Base-by-base conservation (phyloP, 2,888 invertebrate species). In the Leptinotarsa peninsularis region DNA sequence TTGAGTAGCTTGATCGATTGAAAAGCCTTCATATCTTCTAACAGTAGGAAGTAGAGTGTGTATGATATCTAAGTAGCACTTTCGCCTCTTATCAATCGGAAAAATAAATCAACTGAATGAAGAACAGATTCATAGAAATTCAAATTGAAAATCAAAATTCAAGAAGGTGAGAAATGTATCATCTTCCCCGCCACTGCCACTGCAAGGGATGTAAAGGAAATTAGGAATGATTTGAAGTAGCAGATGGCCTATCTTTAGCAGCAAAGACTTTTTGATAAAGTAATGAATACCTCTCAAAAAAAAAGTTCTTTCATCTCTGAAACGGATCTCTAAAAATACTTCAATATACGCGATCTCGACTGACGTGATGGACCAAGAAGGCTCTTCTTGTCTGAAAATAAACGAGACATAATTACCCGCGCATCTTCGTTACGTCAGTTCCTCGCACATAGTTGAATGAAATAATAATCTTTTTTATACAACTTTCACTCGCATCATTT, bases 281-380 rank as follows among this genome's bases (percentile, higher is more conserved):
- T 23, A 18, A 27, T 58, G 14, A 58, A 58, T 58, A 14, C 14
- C 21, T 18, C 14, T 15, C 13, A 27, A 58, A 58, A 58, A 58
- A 58, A 23, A 58, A 23, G 58, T 58, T 23, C 58, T 58, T 63
- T 63, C 63, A 63, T 63, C 63, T 63, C 63, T 18, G 23, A 23
- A 58, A 33, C 43, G 63, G 43, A 33, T 63, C 63, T 63, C 43
- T 63, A 63, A 63, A 63, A 43, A 63, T 63, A 63, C 33, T 63
- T 43, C 13, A n/a, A 63, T 43, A 33, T 33, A 33, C 18, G 43
- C 43, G 63, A 33, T 63, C 43, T 43, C 13, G 43, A 43, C n/a
- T 63, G 7, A 10, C 43, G 10, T 63, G 43, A 43, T 43, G 63
- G 63, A 63, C 63, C n/a, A 43, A 27, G 33, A 33, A 18, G 33